A percentile compares a stretch with the other conserved stretches of the same genome.
Evolutionary conservation across 2,797 vertebrate genomes (phyloP).

Genomic region (Galaxias olidus): DNA sequence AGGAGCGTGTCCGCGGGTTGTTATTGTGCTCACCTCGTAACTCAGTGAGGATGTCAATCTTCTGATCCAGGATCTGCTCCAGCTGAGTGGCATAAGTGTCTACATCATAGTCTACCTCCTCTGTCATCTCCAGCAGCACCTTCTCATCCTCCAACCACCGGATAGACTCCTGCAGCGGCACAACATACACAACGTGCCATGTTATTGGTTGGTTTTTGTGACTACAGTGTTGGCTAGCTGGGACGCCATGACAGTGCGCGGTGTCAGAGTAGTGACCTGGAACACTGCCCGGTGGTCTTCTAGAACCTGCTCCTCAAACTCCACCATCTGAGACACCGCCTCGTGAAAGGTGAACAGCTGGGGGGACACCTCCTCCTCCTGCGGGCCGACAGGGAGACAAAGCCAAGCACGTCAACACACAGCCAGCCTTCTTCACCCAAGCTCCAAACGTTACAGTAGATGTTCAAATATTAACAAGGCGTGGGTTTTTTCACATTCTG

Average conservation of each 20-base stretch:
- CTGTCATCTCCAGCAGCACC: conserved; percentile 93
- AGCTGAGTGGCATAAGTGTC: conserved; percentile 94
- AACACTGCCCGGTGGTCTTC: conserved; percentile 96
- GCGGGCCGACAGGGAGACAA: conserved; percentile 35
- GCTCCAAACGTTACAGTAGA: not conserved
- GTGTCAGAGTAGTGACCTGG: conserved; percentile 78
- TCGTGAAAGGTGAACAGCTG: conserved; percentile 97
- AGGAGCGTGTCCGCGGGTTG: not conserved
- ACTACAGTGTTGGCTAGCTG: not conserved
- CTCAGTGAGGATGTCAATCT: conserved; percentile 93
- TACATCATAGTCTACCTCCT: conserved; percentile 97
- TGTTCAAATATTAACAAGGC: not conserved
- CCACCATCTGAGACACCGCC: conserved; percentile 95
- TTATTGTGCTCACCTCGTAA: conserved; percentile 80
- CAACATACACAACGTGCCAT: conserved; percentile 28
- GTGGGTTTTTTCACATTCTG: conserved; percentile 88
- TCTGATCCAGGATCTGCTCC: conserved; percentile 95
- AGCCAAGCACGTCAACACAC: conserved; percentile 1
- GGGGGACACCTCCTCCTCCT: conserved; percentile 98
- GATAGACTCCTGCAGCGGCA: conserved; percentile 88
- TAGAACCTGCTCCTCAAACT: conserved; percentile 98
- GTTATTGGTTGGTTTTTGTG: too few species aligned
- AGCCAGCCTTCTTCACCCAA: not conserved
- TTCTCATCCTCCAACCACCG: conserved; percentile 97
- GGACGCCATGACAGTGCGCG: not conserved